Conservation (phyloP, 92 coral and sea anemone genomes). For the Isaurus tuberculatus region DNA sequence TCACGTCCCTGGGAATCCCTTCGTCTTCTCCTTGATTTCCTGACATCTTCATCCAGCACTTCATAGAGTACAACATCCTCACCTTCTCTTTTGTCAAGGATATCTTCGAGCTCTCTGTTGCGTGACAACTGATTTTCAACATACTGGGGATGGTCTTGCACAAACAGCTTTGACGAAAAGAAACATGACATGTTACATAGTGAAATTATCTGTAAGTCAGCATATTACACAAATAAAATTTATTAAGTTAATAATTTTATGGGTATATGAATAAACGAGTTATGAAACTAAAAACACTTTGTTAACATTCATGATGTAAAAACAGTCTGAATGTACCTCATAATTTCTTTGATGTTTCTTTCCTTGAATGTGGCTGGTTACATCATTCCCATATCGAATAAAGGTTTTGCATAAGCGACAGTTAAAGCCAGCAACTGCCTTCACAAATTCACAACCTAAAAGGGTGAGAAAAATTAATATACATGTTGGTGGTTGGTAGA, state of each 20-base stretch:
- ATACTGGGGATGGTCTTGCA: conserved; percentile 87
- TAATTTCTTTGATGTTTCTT: conserved; percentile 83
- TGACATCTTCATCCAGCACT: conserved; percentile 76
- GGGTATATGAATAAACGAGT: conserved; percentile 63
- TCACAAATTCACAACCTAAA: conserved; percentile 96
- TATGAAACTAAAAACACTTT: not conserved
- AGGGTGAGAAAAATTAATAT: not conserved
- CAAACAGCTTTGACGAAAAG: conserved; percentile 57
- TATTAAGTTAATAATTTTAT: conserved; percentile 13
- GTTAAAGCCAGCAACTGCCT: conserved; percentile 98
- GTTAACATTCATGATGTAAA: not conserved
- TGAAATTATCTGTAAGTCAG: not conserved
- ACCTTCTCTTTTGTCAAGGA: conserved; percentile 86
- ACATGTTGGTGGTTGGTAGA: not conserved
- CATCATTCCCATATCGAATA: conserved; percentile 86
- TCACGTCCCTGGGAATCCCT: conserved; percentile 60
- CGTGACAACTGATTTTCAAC: conserved; percentile 74
- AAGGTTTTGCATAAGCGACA: conserved; percentile 93
- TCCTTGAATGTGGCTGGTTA: conserved; percentile 83
- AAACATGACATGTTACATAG: not conserved
- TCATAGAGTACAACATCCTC: conserved; percentile 91
- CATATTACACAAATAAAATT: too few species aligned
- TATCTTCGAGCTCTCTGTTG: conserved; percentile 82
- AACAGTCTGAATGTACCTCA: conserved; percentile 59
- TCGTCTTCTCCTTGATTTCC: conserved; percentile 46